phyloP scores from a whole-genome alignment of 1,140 invertebrate species.

The Druon quercuslanigerum region DNA sequence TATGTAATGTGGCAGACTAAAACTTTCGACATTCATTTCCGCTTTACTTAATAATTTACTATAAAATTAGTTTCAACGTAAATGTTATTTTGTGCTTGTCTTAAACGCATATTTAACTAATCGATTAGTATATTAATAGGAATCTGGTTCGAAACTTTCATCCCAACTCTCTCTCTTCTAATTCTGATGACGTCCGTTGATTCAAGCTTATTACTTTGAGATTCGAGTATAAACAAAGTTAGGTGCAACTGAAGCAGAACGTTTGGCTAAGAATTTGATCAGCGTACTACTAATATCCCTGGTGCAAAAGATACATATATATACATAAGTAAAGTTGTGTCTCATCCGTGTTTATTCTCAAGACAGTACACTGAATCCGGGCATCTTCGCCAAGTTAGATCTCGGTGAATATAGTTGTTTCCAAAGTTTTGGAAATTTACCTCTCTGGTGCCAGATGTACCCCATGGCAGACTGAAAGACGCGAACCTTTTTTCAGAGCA shows the following conservation, averaged over 20 bases:
- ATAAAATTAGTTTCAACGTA: conserved; percentile 6
- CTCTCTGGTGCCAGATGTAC: not conserved
- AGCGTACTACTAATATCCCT: not conserved
- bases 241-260: not conserved
- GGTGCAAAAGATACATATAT: not conserved
- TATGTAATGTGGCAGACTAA: conserved; percentile 3
- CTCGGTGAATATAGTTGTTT: not conserved
- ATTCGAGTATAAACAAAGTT: not conserved
- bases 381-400: too few relatives aligned
- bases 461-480: too few relatives aligned
- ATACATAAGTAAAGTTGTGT: not conserved
- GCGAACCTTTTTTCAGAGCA: too few relatives aligned
- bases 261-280: conserved; percentile 12
- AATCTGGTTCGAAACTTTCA: not conserved
- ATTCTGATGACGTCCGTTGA: not conserved
- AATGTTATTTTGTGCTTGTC: not conserved
- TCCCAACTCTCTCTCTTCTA: not conserved
- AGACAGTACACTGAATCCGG: too few relatives aligned
- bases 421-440: not conserved
- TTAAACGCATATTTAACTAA: conserved; percentile 24
- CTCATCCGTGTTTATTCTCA: too few relatives aligned
- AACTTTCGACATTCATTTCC: conserved; percentile 5
- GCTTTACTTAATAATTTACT: conserved; percentile 17
- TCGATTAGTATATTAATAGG: conserved; percentile 17
- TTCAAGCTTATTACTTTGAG: too few relatives aligned